Conservation (phyloP, 1,140 invertebrate species). For the Diplogasteroides magnus region DNA sequence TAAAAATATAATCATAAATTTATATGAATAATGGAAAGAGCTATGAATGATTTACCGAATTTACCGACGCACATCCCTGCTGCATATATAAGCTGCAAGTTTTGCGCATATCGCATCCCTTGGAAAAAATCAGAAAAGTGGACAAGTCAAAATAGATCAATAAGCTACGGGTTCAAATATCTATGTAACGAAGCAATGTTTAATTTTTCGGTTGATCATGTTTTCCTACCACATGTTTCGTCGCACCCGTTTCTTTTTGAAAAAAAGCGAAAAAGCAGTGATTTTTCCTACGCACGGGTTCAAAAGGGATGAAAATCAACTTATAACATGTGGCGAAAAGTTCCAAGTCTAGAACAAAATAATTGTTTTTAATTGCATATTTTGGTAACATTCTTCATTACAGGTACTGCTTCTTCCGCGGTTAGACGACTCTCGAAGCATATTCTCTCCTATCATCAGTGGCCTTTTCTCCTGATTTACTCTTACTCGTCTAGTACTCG, state of each 20-base stretch:
- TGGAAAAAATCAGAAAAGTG: too few relatives aligned
- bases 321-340: conserved; percentile 1
- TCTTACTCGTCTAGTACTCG: too few relatives aligned
- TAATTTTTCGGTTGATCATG: neutral
- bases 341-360: neutral
- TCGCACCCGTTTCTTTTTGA: neutral
- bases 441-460: neutral
- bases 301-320: neutral
- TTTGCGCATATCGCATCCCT: too few relatives aligned
- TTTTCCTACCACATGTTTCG: neutral
- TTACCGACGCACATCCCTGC: too few relatives aligned
- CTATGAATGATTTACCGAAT: too few relatives aligned
- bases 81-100: too few relatives aligned
- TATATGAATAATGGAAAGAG: too few relatives aligned
- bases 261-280: neutral
- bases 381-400: neutral
- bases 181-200: too few relatives aligned
- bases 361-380: neutral
- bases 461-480: too few relatives aligned
- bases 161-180: too few relatives aligned
- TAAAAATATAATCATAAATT: too few relatives aligned
- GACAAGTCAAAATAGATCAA: too few relatives aligned
- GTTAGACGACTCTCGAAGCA: conserved; percentile 7
- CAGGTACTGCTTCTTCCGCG: conserved; percentile 23
- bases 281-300: neutral